Percentiles rank a stretch among this genome's conserved stretches.
Conservation (phyloP, 2,888 invertebrate genomes). For the Empis stercorea region DNA sequence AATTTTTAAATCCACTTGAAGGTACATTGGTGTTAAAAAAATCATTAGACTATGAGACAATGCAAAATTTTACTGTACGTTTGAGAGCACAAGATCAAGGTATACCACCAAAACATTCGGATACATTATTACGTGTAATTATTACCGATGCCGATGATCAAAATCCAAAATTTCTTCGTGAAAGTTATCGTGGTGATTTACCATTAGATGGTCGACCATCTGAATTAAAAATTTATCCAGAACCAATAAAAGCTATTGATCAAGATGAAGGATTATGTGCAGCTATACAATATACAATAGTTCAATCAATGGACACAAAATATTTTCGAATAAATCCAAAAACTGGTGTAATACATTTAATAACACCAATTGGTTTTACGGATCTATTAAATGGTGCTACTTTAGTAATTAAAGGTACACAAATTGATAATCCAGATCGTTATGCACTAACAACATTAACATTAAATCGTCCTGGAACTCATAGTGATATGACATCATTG, state of each 20-base stretch:
- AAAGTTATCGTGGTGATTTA: slow-evolving; percentile 58
- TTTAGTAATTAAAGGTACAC: slow-evolving; percentile 69
- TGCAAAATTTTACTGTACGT: slow-evolving; percentile 62
- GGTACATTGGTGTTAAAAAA: slow-evolving; percentile 67
- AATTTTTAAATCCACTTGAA: slow-evolving; percentile 74
- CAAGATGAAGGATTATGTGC: slow-evolving; percentile 43
- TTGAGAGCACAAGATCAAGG: slow-evolving; percentile 71
- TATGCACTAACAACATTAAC: slow-evolving; percentile 76
- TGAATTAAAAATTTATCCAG: slow-evolving; percentile 53
- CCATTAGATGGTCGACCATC: slow-evolving; percentile 43
- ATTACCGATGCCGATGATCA: slow-evolving; percentile 86
- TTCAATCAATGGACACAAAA: slow-evolving; percentile 33
- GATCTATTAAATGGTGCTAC: slow-evolving; percentile 60
- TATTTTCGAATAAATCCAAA: slow-evolving; percentile 35
- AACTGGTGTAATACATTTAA: slow-evolving; percentile 28
- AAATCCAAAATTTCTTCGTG: slow-evolving; percentile 68
- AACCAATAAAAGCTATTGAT: slow-evolving; percentile 63
- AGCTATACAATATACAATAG: slow-evolving; percentile 33
- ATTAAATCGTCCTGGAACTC: slow-evolving; percentile 42
- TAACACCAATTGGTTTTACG: slow-evolving; percentile 27
- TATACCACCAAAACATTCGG: slow-evolving; percentile 60
- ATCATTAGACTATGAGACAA: slow-evolving; percentile 69
- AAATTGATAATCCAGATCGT: slow-evolving; percentile 75
- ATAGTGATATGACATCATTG: slow-evolving; percentile 38
- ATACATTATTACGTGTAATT: slow-evolving; percentile 60